Evolutionary conservation across 2,113 vertebrate genomes (phyloP), one percentile per base, ranked within the genome.

Genomic region (Xyliphius kryptos): DNA sequence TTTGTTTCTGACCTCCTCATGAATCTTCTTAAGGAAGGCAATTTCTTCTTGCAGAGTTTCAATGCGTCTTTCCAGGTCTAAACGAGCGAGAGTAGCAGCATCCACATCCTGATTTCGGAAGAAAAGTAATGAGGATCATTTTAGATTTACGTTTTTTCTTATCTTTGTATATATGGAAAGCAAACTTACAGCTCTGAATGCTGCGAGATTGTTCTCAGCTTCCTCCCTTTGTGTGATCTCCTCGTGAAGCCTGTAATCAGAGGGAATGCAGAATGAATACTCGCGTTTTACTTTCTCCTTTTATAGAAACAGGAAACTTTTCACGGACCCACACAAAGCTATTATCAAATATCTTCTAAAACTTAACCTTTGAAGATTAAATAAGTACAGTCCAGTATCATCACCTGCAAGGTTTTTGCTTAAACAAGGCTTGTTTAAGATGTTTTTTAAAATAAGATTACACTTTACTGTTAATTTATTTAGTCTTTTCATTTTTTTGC

Each of bases 11-110:
- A 83, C 83, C 91, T 97, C 93, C 67, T 97, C 93, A 0, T 97
- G 93, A 58, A 97, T 92, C 82, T 91, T 97, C 86, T 95, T 97
- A 63, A 97, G 90, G 92, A 97, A 97, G 9, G 89, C 91, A 0
- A 97, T 97, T 80, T 97, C 93, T 77, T 97, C 94, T 56, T 95
- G 92, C 77, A 97, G 87, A 1, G 93, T 94, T 76, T 97, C 93
- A 0, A 97, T 93, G 69, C 92, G 90, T 70, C 93, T 87, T 78
- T 97, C 94, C 73, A 97, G 81, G 68, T 95, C 94, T 1, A 97
- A 89, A 1, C 93, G 89, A 44, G 92, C 90, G 68, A 97, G 74
- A 0, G 94, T 97, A 73, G 94, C 94, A 0, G 92, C 92, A 0
- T 97, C 94, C 37, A 97, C 94, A 0, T 97, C 94, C 94, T 97